These are phyloP conservation scores for Tor tambroides DNA, from an alignment of 2,113 vertebrate species.

Conservation along the genomic window DNA sequence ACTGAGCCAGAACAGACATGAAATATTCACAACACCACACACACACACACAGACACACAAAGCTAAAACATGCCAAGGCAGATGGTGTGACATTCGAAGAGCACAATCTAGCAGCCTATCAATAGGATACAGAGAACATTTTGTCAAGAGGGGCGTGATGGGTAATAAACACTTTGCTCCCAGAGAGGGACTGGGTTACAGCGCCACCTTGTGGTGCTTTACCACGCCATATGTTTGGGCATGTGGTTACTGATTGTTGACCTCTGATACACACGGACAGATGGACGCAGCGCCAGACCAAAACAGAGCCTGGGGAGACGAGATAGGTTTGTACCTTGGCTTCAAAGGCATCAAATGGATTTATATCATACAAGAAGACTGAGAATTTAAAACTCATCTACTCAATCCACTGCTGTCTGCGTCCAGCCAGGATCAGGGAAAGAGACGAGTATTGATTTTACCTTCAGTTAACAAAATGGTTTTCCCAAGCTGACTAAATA, in stretches of 20 bases:
- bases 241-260: slow-evolving; percentile 18
- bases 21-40: slow-evolving; percentile 50
- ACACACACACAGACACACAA: slow-evolving; percentile 46
- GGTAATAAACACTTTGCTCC: slow-evolving; percentile 55
- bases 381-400: slow-evolving; percentile 17
- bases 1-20: slow-evolving; percentile 35
- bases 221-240: neutral
- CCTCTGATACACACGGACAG: slow-evolving; percentile 20
- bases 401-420: neutral
- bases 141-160: slow-evolving; percentile 49
- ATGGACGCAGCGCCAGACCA: slow-evolving; percentile 21
- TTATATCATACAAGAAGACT: neutral
- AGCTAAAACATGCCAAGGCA: slow-evolving; percentile 60
- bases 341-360: slow-evolving; percentile 27
- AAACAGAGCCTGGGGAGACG: slow-evolving; percentile 29
- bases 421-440: slow-evolving; percentile 1
- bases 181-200: slow-evolving; percentile 63
- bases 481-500: slow-evolving; percentile 49
- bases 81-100: slow-evolving; percentile 72
- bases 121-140: slow-evolving; percentile 64
- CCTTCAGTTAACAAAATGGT: slow-evolving; percentile 45
- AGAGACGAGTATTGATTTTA: slow-evolving; percentile 47
- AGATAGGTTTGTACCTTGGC: slow-evolving; percentile 35
- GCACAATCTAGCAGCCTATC: slow-evolving; percentile 63
- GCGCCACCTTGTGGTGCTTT: slow-evolving; percentile 69